A percentile compares a stretch with the other conserved stretches of the same genome.
Conservation (phyloP, 2,888 invertebrate genomes). For the Eledone cirrhosa region DNA sequence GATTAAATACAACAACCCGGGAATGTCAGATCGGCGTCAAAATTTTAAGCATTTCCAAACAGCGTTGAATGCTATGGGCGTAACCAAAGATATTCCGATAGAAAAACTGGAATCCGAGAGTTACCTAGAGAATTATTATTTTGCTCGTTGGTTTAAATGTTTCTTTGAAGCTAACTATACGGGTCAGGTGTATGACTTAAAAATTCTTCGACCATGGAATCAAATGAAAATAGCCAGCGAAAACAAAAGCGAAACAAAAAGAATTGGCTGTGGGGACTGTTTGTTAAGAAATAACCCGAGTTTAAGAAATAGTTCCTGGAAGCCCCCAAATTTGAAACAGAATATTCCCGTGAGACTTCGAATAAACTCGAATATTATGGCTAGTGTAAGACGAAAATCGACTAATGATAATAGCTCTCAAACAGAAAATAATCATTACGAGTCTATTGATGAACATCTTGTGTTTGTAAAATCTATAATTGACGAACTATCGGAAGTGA, state of each 20-base stretch:
- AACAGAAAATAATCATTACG: neutral
- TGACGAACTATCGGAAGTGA: neutral
- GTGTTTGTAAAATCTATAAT: no score
- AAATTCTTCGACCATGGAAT: neutral
- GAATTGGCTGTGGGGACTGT: no score
- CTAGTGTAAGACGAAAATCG: no score
- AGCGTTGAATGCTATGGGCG: neutral
- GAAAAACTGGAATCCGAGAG: constrained; percentile 10
- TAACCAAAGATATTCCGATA: constrained; percentile 12
- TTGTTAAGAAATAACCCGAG: no score
- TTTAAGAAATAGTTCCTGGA: no score
- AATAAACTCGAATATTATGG: no score
- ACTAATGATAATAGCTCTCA: neutral
- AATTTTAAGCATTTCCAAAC: neutral
- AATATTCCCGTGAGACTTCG: neutral
- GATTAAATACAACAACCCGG: neutral
- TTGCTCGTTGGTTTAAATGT: constrained; percentile 1
- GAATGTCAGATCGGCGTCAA: constrained; percentile 10
- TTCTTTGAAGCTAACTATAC: constrained; percentile 12
- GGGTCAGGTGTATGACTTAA: neutral
- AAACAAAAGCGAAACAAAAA: neutral
- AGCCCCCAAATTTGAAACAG: neutral
- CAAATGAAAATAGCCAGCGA: no score
- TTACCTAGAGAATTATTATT: neutral
- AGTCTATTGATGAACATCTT: no score